Evolutionary conservation across 2,797 vertebrate species (phyloP).

Genomic region (Acipenser transmontanus): DNA sequence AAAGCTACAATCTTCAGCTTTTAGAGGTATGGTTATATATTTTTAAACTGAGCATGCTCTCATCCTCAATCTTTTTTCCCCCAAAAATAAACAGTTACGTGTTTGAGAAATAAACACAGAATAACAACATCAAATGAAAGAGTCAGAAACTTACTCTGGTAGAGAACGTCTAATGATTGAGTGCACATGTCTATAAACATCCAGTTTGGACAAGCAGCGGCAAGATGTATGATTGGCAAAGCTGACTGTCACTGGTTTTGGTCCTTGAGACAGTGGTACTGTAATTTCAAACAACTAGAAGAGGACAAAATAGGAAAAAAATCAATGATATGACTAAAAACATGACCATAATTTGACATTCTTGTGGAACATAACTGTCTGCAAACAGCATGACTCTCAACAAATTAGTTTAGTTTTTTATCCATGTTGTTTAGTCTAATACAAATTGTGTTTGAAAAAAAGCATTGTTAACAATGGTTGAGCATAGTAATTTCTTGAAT

Average conservation of each 20-base stretch:
- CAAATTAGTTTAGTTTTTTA: background rate
- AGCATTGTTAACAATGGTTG: background rate
- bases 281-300: conserved; percentile 90
- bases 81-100: too few relatives aligned
- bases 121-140: too few relatives aligned
- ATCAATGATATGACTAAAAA: background rate
- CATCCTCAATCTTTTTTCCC: too few relatives aligned
- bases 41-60: too few relatives aligned
- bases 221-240: conserved; percentile 96
- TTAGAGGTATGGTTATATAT: too few relatives aligned
- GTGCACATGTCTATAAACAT: conserved; percentile 88
- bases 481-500: too few relatives aligned
- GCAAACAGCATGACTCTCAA: background rate
- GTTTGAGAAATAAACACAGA: too few relatives aligned
- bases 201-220: conserved; percentile 89
- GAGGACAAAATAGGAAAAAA: conserved; percentile 27
- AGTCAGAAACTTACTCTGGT: conserved; percentile 74
- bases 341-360: background rate
- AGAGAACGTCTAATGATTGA: conserved; percentile 90
- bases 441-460: conserved; percentile 6
- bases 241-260: conserved; percentile 88
- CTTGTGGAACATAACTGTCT: background rate
- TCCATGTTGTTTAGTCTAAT: background rate
- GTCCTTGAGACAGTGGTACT: conserved; percentile 81
- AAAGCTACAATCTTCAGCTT: too few relatives aligned